Conservation (phyloP, 2,888 invertebrate species). For the Linyphia triangularis region DNA sequence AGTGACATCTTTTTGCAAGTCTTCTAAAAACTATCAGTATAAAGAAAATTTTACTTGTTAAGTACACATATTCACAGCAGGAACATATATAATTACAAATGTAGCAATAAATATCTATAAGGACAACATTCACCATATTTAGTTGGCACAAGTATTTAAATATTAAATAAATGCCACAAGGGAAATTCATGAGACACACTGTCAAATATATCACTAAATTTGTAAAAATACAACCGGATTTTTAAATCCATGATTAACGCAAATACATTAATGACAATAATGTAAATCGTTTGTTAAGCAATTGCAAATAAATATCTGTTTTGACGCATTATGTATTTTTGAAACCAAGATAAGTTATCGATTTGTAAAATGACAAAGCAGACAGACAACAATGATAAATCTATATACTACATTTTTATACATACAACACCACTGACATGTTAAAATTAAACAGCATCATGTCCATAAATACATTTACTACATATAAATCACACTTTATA, state of each 20-base stretch:
- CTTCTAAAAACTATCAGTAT: background rate
- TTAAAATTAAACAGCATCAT: constrained; percentile 51
- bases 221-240: constrained; percentile 37
- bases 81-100: constrained; percentile 13
- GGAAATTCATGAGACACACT: background rate
- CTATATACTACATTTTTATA: constrained; percentile 72
- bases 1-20: constrained; percentile 22
- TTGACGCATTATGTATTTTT: background rate
- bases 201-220: constrained; percentile 43
- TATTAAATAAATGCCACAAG: constrained; percentile 38
- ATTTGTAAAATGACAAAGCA: constrained; percentile 17
- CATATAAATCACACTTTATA: constrained; percentile 56
- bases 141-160: constrained; percentile 45
- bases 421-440: constrained; percentile 60
- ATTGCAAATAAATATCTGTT: too few species aligned
- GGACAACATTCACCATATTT: constrained; percentile 18
- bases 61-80: constrained; percentile 18
- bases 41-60: constrained; percentile 12
- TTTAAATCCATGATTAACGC: background rate
- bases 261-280: constrained; percentile 21
- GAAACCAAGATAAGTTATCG: background rate
- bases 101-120: constrained; percentile 41
- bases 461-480: constrained; percentile 61
- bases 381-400: constrained; percentile 55
- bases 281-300: background rate